A percentile compares a stretch with the other conserved stretches of the same genome.
Conservation (phyloP, 2,113 vertebrate species). For the Calidris pygmaea region DNA sequence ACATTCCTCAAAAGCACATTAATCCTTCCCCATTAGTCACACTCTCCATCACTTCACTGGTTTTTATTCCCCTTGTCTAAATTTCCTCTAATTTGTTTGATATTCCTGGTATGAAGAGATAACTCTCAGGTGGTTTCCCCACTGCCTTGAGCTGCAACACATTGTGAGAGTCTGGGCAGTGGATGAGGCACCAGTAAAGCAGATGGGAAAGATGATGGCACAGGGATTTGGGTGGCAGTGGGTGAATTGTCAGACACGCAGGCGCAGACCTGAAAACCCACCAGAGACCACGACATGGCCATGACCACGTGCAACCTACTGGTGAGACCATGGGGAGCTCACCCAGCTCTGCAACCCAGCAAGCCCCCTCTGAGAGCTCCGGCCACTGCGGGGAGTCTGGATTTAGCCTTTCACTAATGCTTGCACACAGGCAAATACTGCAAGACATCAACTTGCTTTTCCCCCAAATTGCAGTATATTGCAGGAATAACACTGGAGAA, state of each 20-base stretch:
- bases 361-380: neutral
- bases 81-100: neutral
- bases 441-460: neutral
- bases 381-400: neutral
- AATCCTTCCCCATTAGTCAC: neutral
- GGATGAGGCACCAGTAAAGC: neutral
- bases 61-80: neutral
- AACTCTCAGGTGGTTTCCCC: neutral
- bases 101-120: neutral
- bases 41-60: neutral
- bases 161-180: neutral
- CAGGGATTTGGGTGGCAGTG: neutral
- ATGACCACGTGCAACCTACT: fast-evolving
- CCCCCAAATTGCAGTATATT: neutral
- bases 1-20: fast-evolving
- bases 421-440: neutral
- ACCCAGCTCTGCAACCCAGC: neutral
- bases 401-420: neutral
- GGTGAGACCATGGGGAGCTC: neutral
- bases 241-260: fast-evolving
- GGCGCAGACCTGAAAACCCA: neutral
- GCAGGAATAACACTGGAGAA: neutral
- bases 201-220: neutral
- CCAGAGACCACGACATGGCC: neutral
- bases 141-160: fast-evolving